phyloP scores from a whole-genome alignment of 2,797 vertebrate genomes.

The Otolemur crassicaudatus region DNA sequence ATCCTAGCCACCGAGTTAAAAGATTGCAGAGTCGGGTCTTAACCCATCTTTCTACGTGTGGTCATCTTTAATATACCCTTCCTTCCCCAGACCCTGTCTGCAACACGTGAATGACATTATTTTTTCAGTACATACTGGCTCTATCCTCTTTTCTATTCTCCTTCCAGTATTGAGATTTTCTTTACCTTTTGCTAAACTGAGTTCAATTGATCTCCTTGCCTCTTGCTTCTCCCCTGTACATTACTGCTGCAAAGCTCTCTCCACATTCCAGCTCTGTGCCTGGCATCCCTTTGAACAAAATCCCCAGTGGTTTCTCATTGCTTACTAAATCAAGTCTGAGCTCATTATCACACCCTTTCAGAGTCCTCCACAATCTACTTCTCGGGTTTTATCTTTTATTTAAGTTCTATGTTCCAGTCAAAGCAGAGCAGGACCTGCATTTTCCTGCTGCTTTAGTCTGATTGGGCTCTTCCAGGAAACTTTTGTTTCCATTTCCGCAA shows the following conservation, averaged over 20 bases:
- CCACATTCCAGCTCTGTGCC: background rate
- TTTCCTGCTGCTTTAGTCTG: too few species aligned
- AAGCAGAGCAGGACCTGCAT: too few species aligned
- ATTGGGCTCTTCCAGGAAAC: too few species aligned
- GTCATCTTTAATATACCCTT: background rate
- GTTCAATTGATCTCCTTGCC: background rate
- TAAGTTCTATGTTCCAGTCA: too few species aligned
- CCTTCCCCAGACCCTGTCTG: background rate
- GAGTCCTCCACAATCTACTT: background rate
- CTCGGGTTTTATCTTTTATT: background rate
- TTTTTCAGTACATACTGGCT: background rate
- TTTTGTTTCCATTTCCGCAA: too few species aligned
- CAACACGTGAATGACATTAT: background rate
- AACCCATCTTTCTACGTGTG: background rate
- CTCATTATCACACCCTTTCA: background rate
- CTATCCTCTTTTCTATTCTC: background rate
- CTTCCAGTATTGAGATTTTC: background rate
- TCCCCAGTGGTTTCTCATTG: background rate
- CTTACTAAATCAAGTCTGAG: background rate
- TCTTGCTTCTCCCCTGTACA: background rate
- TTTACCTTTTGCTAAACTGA: background rate
- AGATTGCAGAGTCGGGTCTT: background rate
- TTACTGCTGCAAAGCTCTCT: background rate
- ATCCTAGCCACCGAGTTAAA: background rate
- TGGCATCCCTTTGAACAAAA: background rate